Conservation (phyloP, 2,797 vertebrate genomes). For the Cuniculus paca region DNA sequence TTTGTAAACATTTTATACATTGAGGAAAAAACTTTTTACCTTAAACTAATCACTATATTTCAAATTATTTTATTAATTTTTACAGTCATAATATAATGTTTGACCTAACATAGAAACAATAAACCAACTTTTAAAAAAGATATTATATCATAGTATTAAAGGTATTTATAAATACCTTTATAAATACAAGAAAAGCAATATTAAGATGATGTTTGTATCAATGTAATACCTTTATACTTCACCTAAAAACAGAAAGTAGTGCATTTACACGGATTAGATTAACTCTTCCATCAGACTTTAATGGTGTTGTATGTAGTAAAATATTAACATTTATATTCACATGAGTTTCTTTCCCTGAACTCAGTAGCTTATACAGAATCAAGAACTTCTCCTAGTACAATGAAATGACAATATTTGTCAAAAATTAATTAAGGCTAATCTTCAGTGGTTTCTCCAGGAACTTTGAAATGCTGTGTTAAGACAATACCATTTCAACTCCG, state of each 20-base stretch:
- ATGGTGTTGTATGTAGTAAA: not conserved
- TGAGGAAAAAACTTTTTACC: slow-evolving; percentile 1
- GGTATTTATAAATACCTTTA: not conserved
- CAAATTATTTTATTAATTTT: slow-evolving; percentile 15
- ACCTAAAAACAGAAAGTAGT: not conserved
- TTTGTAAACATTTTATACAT: not conserved
- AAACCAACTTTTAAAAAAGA: not conserved
- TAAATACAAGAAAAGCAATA: not conserved
- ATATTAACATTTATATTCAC: not conserved
- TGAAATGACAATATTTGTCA: not conserved
- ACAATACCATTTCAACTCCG: not conserved
- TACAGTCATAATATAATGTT: not conserved
- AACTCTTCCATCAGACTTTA: not conserved
- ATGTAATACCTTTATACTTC: not conserved
- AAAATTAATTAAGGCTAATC: not conserved
- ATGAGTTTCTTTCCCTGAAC: not conserved
- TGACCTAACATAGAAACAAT: not conserved
- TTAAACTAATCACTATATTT: not conserved
- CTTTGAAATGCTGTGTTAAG: not conserved
- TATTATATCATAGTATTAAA: not conserved
- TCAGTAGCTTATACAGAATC: not conserved
- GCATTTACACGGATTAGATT: not conserved
- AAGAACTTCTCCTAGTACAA: not conserved
- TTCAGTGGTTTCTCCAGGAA: not conserved
- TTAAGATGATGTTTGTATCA: not conserved